Evolutionary conservation across 2,888 invertebrate species (phyloP), one percentile per base, ranked within the genome.

Genomic region (Epinotia ramella): DNA sequence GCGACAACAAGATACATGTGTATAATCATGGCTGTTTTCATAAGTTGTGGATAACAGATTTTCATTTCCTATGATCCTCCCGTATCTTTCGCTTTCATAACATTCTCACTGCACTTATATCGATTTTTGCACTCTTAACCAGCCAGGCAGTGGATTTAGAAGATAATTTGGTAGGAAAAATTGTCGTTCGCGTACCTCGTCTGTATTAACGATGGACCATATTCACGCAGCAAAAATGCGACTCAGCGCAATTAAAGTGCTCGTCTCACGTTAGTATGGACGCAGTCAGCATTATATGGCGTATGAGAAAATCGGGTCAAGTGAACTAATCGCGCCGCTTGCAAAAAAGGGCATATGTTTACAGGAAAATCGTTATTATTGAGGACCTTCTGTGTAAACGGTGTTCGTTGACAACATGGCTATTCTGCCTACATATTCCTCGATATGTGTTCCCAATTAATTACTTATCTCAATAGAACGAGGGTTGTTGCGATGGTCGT

Each of bases 261-360:
- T 63, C 18, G 12, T 46, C 28, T 24, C 66, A 53, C 53, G 66
- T 66, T 33, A 66, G 24, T 68, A 40, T 66, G 24, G 13, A 53
- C 24, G 24, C n/a, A 9, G n/a, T n/a, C n/a, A n/a, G 65, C 11
- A 49, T 65, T 65, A 65, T 49, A 46, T 60, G 16, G 56, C 33
- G 49, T 18, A 56, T 44, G 40, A 57, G 74, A 65, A 65, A 75
- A 75, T 28, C 56, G 20, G 71, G 75, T 66, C 71, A 66, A 75
- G 65, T 70, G 53, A 71, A 46, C 70, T 40, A 56, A 67, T 71
- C 56, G 60, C 49, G 59, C 24, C 60, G n/a, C 28, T 59, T 71
- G 40, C 20, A 44, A 44, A 57, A 57, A 68, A 24, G 44, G 40
- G 24, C 59, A 11, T 68, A 44, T 53, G 53, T 28, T 33, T 12